Conservation (phyloP, 2,797 vertebrate species). For the Sternotherus odoratus region DNA sequence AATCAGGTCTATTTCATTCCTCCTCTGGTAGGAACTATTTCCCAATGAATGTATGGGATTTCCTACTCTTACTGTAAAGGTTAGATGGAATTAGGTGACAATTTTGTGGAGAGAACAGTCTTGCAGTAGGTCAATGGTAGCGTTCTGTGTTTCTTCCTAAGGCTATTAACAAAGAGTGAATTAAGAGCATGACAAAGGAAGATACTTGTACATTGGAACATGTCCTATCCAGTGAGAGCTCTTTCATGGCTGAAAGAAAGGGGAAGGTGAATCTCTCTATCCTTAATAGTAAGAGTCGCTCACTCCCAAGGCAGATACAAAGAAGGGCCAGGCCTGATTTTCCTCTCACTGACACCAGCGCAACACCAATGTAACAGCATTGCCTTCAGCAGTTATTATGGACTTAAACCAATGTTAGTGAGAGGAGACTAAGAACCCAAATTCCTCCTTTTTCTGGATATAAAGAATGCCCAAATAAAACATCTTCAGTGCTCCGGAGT, state of each 20-base stretch:
- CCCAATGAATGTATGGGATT: conserved; percentile 6
- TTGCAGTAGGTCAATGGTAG: background rate
- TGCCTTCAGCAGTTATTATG: background rate
- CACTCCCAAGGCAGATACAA: background rate
- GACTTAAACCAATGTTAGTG: background rate
- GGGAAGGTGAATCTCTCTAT: background rate
- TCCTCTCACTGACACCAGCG: background rate
- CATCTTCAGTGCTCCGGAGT: background rate
- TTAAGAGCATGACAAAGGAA: conserved; percentile 10
- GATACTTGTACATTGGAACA: background rate
- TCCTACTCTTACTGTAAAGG: background rate
- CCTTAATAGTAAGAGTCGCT: background rate
- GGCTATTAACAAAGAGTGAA: background rate
- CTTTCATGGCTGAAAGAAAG: background rate
- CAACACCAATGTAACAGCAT: background rate
- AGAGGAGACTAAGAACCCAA: background rate
- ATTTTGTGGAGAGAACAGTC: background rate
- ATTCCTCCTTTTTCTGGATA: background rate
- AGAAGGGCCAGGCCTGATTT: background rate
- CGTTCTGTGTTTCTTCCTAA: conserved; percentile 10
- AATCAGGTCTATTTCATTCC: conserved; percentile 29
- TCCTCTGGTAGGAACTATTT: background rate
- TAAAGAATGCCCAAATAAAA: background rate
- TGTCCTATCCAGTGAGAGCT: background rate
- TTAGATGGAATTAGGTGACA: conserved; percentile 34